phyloP scores from a whole-genome alignment of 2,113 vertebrate genomes.

The Rafetus swinhoei region DNA sequence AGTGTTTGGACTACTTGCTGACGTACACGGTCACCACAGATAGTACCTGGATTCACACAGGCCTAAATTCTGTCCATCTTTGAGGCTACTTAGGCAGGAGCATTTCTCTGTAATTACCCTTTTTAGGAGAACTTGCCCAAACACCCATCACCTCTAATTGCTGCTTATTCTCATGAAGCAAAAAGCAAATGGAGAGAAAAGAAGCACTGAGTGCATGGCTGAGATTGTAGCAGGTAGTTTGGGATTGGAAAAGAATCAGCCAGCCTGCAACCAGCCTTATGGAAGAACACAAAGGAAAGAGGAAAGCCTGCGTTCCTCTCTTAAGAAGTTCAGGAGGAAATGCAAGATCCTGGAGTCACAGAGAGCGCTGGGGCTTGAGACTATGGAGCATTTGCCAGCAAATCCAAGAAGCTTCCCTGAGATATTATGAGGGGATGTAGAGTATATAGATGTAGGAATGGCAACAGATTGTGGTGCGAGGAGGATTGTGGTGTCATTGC shows the following conservation, averaged over 20 bases:
- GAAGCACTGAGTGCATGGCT: constrained; percentile 2
- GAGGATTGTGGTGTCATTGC: background rate
- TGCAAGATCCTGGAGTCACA: background rate
- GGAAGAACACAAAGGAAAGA: background rate
- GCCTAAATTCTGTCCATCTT: background rate
- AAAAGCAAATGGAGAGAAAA: constrained; percentile 26
- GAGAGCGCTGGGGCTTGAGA: background rate
- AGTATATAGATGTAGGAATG: background rate
- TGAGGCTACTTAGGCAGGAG: background rate
- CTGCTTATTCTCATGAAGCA: constrained; percentile 3
- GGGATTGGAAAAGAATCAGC: background rate
- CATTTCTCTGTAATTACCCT: background rate
- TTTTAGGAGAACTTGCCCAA: constrained; percentile 2
- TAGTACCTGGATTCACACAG: background rate
- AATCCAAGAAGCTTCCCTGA: background rate
- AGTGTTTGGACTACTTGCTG: background rate
- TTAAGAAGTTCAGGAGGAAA: background rate
- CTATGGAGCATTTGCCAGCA: background rate
- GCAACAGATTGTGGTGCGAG: background rate
- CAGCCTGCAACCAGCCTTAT: background rate
- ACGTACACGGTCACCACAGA: too few species aligned
- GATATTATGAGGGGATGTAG: background rate
- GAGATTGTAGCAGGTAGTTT: background rate
- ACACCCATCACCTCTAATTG: background rate
- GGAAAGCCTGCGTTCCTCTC: background rate